Conservation (phyloP, 2,113 vertebrate genomes). For the Cryptoleucopteryx plumbea region DNA sequence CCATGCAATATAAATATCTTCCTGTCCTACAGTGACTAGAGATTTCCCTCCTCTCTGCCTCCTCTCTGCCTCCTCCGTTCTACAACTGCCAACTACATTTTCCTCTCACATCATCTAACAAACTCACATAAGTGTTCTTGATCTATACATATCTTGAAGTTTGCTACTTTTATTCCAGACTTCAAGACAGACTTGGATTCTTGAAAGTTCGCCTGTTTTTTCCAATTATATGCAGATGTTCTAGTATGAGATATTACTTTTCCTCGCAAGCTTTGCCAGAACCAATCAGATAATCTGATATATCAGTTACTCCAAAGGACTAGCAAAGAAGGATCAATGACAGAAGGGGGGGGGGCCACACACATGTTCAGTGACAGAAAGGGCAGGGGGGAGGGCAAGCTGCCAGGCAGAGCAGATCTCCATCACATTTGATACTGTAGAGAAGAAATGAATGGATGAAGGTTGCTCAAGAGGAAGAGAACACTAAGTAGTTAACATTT, state of each 20-base stretch:
- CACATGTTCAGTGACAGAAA: no score
- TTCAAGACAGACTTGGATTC: background rate
- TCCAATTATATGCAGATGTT: background rate
- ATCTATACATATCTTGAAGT: background rate
- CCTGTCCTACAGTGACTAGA: background rate
- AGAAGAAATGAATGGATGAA: background rate
- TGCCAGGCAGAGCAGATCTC: background rate
- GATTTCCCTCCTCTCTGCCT: background rate
- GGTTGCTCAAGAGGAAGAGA: background rate
- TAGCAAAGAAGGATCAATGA: background rate
- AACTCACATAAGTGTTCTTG: background rate
- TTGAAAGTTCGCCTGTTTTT: background rate
- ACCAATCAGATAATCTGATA: background rate
- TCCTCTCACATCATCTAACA: background rate
- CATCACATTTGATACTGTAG: background rate
- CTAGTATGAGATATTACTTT: background rate
- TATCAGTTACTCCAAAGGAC: background rate
- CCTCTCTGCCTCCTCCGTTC: background rate
- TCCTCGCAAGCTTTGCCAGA: background rate
- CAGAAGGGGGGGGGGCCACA: no score
- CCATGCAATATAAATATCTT: background rate
- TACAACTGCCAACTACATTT: background rate
- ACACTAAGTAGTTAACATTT: background rate
- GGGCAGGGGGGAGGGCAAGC: no score
- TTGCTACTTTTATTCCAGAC: background rate